These are phyloP conservation scores for Phocoena phocoena DNA, from an alignment of 2,113 vertebrate genomes.

Conservation along the genomic window DNA sequence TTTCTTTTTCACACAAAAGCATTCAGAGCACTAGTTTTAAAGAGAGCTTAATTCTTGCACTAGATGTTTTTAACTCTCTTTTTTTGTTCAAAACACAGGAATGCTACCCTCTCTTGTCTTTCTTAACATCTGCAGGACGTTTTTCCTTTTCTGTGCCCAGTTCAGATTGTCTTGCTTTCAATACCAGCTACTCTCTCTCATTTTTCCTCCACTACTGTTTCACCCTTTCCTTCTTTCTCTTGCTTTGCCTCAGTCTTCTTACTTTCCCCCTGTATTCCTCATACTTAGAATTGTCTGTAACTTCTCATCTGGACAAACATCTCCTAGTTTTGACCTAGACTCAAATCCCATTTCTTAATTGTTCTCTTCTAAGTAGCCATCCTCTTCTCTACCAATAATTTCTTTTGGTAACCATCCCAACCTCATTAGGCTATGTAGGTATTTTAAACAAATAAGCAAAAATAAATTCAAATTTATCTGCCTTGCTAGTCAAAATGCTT, in stretches of 20 bases:
- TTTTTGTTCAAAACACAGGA: neutral
- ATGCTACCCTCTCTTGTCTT: neutral
- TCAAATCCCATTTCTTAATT: neutral
- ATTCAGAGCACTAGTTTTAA: conserved; percentile 35
- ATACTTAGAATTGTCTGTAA: conserved; percentile 1
- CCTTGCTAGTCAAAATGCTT: neutral
- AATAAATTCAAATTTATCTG: neutral
- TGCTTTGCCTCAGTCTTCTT: neutral
- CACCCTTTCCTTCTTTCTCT: neutral
- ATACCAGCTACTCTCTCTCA: neutral
- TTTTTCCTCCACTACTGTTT: neutral
- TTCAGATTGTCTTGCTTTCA: neutral
- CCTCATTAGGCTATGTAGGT: neutral
- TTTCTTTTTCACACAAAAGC: conserved; percentile 59
- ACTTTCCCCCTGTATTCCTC: neutral
- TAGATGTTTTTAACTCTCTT: conserved; percentile 23
- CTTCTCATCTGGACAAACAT: neutral
- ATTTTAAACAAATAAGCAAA: conserved; percentile 10
- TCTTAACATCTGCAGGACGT: neutral
- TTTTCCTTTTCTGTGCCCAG: neutral
- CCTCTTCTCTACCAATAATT: neutral
- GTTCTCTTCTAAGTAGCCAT: neutral
- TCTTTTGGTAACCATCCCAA: neutral
- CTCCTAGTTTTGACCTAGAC: neutral
- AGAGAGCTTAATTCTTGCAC: conserved; percentile 28